phyloP scores from a whole-genome alignment of 92 coral and sea anemone species.

The Meandrina meandrites region DNA sequence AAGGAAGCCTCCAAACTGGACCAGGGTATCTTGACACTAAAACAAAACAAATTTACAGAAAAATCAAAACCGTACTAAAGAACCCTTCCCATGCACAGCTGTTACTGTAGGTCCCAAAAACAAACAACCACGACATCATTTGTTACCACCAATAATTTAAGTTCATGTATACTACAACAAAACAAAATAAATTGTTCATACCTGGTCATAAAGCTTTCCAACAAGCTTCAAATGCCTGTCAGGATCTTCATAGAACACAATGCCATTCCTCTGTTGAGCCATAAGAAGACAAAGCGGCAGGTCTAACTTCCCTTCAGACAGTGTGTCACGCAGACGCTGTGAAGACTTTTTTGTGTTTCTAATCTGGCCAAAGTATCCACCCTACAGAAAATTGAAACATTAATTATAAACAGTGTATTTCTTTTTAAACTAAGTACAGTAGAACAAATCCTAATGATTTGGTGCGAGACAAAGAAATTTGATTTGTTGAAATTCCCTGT shows the following conservation, averaged over 20 bases:
- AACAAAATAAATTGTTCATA: neutral
- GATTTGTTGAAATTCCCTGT: too few relatives aligned
- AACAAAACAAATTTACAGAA: conserved; percentile 5
- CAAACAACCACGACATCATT: neutral
- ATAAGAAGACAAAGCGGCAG: conserved; percentile 91
- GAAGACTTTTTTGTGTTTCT: conserved; percentile 98
- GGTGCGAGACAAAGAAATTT: too few relatives aligned
- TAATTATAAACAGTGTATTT: neutral
- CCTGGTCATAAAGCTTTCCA: conserved; percentile 98
- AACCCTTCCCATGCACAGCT: neutral
- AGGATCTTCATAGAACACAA: conserved; percentile 89
- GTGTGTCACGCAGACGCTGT: conserved; percentile 91
- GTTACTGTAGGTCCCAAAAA: neutral
- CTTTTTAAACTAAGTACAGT: too few relatives aligned
- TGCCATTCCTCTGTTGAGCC: conserved; percentile 98
- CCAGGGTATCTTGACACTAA: conserved; percentile 97
- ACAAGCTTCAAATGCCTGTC: conserved; percentile 90
- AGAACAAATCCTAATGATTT: too few relatives aligned
- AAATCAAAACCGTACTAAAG: neutral
- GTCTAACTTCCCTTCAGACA: conserved; percentile 87
- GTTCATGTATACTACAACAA: neutral
- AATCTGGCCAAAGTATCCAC: conserved; percentile 97
- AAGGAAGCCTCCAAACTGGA: conserved; percentile 97
- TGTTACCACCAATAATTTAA: too few relatives aligned
- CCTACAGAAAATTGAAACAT: conserved; percentile 46